Evolutionary conservation across 2,888 invertebrate genomes (phyloP), one percentile per base, ranked within the genome.

Genomic region (Euzophera pinguis): DNA sequence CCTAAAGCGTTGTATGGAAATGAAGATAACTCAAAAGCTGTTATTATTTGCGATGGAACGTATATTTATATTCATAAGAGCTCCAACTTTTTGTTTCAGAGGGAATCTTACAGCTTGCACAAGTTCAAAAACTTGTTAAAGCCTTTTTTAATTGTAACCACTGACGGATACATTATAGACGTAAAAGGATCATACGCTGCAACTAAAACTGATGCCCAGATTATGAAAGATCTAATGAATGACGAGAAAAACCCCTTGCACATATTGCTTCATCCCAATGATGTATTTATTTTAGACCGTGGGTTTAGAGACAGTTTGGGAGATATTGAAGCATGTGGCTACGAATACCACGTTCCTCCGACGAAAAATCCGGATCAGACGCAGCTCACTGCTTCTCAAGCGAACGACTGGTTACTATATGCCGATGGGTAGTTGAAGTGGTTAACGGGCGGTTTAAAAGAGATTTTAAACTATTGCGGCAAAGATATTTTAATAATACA

Each of bases 381-480:
- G 3, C 59, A 59, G 43, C 49, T 61, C 12, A 54, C 55, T 9
- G 53, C 56, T 6, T 50, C 51, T 17, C 41, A 57, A 17, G 56
- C 60, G 1, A 62, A 60, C 50, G 59, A 45, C 14, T 45, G 27
- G 54, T 60, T 5, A 60, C 60, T 29, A 39, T 61, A 27, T 52
- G 55, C 32, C 49, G 60, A 35, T 62, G 55, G 56, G 53, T 58
- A 17, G 57, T 57, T 5, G 56, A 59, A 55, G 54, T 54, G 13
- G 35, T 58, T n/a, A 58, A 57, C 38, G 58, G 58, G 12, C 14
- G 56, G 9, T 54, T 58, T 16, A 60, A 58, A 35, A 50, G 53
- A 0, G 56, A 58, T 14, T 60, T 55, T 37, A 58, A 57, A 35
- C 10, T 35, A n/a, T 35, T 35, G 10, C 35, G 35, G 1, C 35